Percentiles rank a stretch among this genome's conserved stretches.
phyloP scores from a whole-genome alignment of 2,888 invertebrate genomes.

The Parnassius glacialis region DNA sequence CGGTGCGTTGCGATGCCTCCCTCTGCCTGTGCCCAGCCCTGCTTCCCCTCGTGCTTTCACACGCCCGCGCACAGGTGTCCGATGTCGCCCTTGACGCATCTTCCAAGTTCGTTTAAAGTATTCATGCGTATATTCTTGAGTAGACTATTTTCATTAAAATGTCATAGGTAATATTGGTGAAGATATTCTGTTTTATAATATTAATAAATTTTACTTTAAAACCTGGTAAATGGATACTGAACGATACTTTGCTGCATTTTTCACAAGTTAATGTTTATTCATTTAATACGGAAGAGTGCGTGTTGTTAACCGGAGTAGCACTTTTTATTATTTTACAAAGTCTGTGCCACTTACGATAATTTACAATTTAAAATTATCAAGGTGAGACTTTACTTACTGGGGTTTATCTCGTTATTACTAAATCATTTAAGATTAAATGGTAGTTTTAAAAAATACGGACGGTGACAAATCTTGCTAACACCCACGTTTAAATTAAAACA shows the following conservation, averaged over 20 bases:
- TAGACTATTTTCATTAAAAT: not conserved
- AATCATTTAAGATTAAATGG: conserved; percentile 1
- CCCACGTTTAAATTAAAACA: conserved; percentile 24
- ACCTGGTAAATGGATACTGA: too few relatives aligned
- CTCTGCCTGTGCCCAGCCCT: conserved; percentile 35
- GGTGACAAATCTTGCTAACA: conserved; percentile 23
- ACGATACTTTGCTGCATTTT: too few relatives aligned
- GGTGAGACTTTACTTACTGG: not conserved
- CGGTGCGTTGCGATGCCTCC: conserved; percentile 66
- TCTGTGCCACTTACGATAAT: not conserved
- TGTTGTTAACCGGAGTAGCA: not conserved
- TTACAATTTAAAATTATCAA: not conserved
- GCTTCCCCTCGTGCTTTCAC: conserved; percentile 61
- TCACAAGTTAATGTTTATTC: too few relatives aligned
- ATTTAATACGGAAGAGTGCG: not conserved
- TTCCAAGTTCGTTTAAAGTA: conserved; percentile 61
- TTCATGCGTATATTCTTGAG: conserved; percentile 33
- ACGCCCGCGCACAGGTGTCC: conserved; percentile 78
- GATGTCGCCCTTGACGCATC: conserved; percentile 75
- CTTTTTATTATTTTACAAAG: not conserved
- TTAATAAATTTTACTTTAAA: too few relatives aligned
- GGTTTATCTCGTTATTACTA: not conserved
- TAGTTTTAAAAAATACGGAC: conserved; percentile 9
- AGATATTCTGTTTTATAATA: too few relatives aligned
- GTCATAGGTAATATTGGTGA: not conserved